Evolutionary conservation across 1,140 invertebrate genomes (phyloP), one percentile per base, ranked within the genome.

Genomic region (Drosophila sturtevanti): DNA sequence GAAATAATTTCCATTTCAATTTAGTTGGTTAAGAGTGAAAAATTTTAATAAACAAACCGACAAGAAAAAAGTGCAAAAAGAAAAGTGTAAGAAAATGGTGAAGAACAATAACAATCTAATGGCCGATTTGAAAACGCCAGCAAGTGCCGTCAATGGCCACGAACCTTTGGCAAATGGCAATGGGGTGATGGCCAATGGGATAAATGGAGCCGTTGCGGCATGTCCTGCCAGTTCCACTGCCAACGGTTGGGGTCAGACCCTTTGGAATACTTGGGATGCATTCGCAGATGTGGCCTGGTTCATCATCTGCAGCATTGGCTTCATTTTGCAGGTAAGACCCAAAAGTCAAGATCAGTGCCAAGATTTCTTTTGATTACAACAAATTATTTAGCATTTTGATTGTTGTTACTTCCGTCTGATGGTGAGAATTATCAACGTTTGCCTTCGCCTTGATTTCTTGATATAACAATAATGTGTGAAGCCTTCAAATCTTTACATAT

Each of bases 251-350:
- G 24, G 64, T 0, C 51, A 89, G 18, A 34, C 27, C 4, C 61
- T 89, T 21, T 80, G 87, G 94, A 89, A 74, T 71, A 86, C 65
- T 62, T 80, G 85, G 69, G 93, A 93, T 77, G 92, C 93, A 1
- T 92, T 94, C 59, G 91, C 94, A 51, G 95, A 95, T 66, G 80
- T 96, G 21, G 90, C 95, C 63, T 93, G 93, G 41, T 95, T 96
- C 70, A 87, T 95, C 22, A 61, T 95, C 14, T 84, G 94, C 10
- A 93, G 93, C 16, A 71, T 94, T 0, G 91, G 93, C n/a, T 92
- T 93, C 65, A 93, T 94, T 18, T 75, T 91, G 0, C 80, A 91
- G 90, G 90, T 91, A 34, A 79, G 81, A 14, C 12, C 1, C 41
- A 11, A 48, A 9, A 21, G 18, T 10, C 41, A 48, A 48, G 11